Percentiles rank a stretch among this genome's conserved stretches.
phyloP scores from a whole-genome alignment of 2,113 vertebrate species.

The Cryptotis parvus region DNA sequence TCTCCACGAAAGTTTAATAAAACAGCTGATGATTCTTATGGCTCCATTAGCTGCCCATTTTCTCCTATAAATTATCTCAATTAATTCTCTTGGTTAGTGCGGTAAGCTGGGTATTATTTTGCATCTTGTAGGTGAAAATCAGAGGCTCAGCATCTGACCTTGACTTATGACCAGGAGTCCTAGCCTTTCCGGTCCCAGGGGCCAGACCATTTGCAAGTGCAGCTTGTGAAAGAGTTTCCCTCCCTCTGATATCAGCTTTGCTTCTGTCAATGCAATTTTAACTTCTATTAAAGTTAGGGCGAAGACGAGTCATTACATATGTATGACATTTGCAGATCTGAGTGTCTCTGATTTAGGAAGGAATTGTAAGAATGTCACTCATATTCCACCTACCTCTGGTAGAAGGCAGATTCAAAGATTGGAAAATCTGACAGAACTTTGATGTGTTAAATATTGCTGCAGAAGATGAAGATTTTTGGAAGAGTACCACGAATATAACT shows the following conservation, averaged over 20 bases:
- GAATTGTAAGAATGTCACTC: constrained; percentile 68
- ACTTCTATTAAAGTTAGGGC: constrained; percentile 47
- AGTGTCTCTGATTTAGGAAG: constrained; percentile 68
- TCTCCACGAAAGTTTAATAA: constrained; percentile 11
- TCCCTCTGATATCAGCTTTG: neutral
- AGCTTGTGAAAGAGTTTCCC: neutral
- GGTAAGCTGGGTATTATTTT: neutral
- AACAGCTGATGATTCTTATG: neutral
- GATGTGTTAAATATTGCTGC: constrained; percentile 67
- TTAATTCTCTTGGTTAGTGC: neutral
- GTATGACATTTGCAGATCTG: constrained; percentile 48
- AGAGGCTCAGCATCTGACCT: neutral
- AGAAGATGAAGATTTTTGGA: constrained; percentile 73
- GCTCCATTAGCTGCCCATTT: neutral
- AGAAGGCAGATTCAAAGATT: constrained; percentile 69
- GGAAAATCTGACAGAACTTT: constrained; percentile 76
- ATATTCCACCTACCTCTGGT: constrained; percentile 68
- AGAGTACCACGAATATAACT: constrained; percentile 54
- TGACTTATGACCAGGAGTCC: neutral
- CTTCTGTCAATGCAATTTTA: neutral
- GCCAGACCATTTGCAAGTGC: neutral
- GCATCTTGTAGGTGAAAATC: neutral
- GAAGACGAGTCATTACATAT: constrained; percentile 55
- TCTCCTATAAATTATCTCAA: neutral
- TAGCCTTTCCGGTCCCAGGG: neutral